Evolutionary conservation across 2,888 invertebrate species (phyloP).

Genomic region (Oscheius sp.): DNA sequence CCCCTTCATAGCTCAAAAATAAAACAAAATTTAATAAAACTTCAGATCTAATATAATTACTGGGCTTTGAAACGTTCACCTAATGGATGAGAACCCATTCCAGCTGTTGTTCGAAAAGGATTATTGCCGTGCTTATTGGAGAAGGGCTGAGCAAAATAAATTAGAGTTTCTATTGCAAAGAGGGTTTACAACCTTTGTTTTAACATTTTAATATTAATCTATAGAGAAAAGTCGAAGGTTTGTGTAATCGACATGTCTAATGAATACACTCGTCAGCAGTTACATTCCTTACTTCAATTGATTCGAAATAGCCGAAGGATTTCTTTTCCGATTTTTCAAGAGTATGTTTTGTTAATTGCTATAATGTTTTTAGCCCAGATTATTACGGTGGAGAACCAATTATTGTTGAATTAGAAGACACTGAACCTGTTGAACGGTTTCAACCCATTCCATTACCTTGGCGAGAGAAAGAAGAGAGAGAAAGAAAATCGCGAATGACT

Average conservation of each 20-base stretch:
- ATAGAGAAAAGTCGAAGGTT: not conserved
- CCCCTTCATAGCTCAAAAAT: no score
- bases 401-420: not conserved
- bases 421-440: not conserved
- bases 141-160: not conserved
- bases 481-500: not conserved
- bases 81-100: not conserved
- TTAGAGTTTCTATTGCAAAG: conserved; percentile 10
- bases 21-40: no score
- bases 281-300: not conserved
- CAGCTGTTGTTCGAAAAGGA: conserved; percentile 3
- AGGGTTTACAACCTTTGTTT: not conserved
- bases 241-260: conserved; percentile 11
- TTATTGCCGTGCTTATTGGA: conserved; percentile 1
- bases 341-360: not conserved
- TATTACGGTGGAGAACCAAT: not conserved
- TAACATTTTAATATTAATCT: not conserved
- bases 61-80: not conserved
- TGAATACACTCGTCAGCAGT: not conserved
- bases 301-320: not conserved
- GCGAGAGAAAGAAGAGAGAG: not conserved
- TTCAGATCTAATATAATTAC: no score
- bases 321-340: not conserved
- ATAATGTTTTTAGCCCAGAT: not conserved
- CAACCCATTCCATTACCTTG: conserved; percentile 6